phyloP scores from a whole-genome alignment of 1,140 invertebrate species.

The Wiebesia pumilae region DNA sequence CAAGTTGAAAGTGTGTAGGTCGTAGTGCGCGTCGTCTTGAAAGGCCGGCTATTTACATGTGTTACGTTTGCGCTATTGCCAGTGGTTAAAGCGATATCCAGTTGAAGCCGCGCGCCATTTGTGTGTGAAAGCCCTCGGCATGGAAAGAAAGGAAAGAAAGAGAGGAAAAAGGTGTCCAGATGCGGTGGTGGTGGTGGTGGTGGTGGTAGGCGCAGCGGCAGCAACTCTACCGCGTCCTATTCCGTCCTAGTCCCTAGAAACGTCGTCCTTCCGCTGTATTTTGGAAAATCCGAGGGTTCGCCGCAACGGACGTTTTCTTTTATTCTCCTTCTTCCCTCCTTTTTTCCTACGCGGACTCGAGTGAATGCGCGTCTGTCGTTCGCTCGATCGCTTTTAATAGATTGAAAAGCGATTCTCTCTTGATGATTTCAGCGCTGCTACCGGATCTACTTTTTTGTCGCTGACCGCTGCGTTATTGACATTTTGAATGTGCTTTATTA shows the following conservation, averaged over 20 bases:
- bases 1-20: neutral
- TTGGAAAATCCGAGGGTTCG: slow-evolving; percentile 12
- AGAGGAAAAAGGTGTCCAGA: neutral
- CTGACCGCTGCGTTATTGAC: slow-evolving; percentile 33
- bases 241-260: slow-evolving; percentile 21
- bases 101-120: neutral
- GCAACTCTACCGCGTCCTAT: neutral
- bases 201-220: too few species aligned
- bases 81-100: slow-evolving; percentile 23
- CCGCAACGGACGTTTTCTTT: neutral
- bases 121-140: neutral
- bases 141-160: neutral
- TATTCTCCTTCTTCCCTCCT: neutral
- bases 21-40: neutral
- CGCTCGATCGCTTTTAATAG: slow-evolving; percentile 49
- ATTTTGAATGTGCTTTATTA: slow-evolving; percentile 42
- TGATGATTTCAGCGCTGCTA: neutral
- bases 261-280: neutral
- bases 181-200: neutral
- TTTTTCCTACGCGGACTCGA: neutral
- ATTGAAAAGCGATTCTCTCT: slow-evolving; percentile 42
- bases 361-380: neutral
- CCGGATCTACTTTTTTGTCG: neutral
- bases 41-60: neutral
- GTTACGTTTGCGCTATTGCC: neutral